These are phyloP conservation scores for Yoshiicerus persimilis DNA, from an alignment of 1,140 invertebrate genomes.

Conservation along the genomic window DNA sequence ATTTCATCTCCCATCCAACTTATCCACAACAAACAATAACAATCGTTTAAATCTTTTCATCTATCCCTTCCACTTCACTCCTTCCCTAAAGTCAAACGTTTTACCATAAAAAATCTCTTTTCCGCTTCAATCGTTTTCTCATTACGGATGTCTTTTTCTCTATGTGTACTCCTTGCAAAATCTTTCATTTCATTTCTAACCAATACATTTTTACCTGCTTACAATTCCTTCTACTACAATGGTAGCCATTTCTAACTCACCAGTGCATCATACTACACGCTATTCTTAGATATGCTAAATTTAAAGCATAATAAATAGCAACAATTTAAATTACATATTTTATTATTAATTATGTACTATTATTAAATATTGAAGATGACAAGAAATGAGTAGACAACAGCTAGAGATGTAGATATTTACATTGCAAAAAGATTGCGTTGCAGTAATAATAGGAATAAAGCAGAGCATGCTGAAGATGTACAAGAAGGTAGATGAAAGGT, in stretches of 20 bases:
- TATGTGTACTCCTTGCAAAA: not conserved
- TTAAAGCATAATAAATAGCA: too few species aligned
- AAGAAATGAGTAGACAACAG: too few species aligned
- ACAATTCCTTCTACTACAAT: not conserved
- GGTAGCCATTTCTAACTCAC: too few species aligned
- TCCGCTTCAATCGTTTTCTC: not conserved
- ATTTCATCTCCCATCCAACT: not conserved
- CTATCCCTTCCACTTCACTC: not conserved
- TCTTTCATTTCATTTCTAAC: not conserved
- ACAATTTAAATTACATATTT: too few species aligned
- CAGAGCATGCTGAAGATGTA: not conserved
- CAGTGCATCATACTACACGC: too few species aligned
- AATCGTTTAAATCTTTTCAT: slow-evolving; percentile 14
- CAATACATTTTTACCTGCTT: not conserved
- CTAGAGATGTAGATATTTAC: too few species aligned
- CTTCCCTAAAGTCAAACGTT: not conserved
- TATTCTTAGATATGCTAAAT: too few species aligned
- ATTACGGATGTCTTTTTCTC: not conserved
- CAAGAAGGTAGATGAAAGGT: not conserved
- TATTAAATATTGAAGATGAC: too few species aligned
- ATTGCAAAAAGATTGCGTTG: not conserved
- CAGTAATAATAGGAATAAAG: not conserved
- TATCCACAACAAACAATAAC: slow-evolving; percentile 5
- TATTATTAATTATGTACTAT: too few species aligned
- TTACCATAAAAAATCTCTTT: not conserved